Evolutionary conservation across 2,797 vertebrate species (phyloP), one percentile per base, ranked within the genome.

Genomic region (Halcyon badia): DNA sequence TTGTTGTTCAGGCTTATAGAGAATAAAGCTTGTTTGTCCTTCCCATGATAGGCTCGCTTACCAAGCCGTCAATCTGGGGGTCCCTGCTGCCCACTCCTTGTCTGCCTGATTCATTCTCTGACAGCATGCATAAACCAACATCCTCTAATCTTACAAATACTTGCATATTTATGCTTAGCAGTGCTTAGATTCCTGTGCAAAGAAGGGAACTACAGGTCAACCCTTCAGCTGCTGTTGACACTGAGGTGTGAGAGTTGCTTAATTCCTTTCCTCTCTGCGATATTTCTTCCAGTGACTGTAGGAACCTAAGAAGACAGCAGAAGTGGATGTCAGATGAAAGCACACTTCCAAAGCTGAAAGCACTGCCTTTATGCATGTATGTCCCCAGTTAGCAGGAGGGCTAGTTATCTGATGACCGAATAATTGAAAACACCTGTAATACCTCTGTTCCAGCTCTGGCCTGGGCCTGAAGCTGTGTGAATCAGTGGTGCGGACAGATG

Each of bases 1-100:
- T 84, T 96, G 90, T 96, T 96, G 56, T 9, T 68, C 39, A 48
- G 39, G 25, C 18, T 57, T 78, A 21, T 13, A 25, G 35, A 24
- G 26, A 91, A 94, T 78, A 96, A 95, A 88, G 69, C 57, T 11
- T n/a, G 9, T 57, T 95, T 97, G 80, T 97, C 24, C 57, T 72
- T 90, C 26, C 71, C 21, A 16, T 82, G 33, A 57, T 79, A 31
- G 6, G 14, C 30, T 83, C 28, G 77, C 58, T 89, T 76, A 70
- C 52, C 69, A 86, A 85, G 31, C 49, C 19, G 91, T 44, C 33
- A 52, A 3, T 33, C 22, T 78, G 44, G 51, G 61, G 46, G 57
- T 90, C 58, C 41, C 14, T 81, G 30, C 72, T 91, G 58, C 71
- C 52, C 22, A 10, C 52, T 83, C 8, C 41, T 78, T 86, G 57